Evolutionary conservation across 2,113 vertebrate species (phyloP).

Genomic region (Phoxinus phoxinus): DNA sequence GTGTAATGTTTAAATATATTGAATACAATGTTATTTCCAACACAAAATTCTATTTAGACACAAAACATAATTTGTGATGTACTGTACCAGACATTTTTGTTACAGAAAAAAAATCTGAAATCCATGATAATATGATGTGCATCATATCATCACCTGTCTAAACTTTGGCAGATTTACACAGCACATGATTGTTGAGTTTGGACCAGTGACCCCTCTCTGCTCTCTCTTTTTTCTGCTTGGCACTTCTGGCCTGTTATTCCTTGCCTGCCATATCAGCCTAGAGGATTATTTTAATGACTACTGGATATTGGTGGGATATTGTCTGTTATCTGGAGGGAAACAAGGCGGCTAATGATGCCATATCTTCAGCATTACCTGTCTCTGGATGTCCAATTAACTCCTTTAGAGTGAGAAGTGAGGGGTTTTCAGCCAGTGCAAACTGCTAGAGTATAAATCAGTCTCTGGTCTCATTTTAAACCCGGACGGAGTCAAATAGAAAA

Average conservation of each 20-base stretch:
- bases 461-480: constrained; percentile 36
- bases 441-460: constrained; percentile 53
- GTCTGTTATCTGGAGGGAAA: constrained; percentile 43
- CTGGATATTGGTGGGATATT: constrained; percentile 45
- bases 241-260: neutral
- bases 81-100: neutral
- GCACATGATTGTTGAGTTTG: neutral
- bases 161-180: neutral
- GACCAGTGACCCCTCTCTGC: constrained; percentile 17
- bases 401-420: constrained; percentile 21
- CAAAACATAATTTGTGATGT: neutral
- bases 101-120: neutral
- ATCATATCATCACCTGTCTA: neutral
- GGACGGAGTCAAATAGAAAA: constrained; percentile 40
- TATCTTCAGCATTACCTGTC: constrained; percentile 51
- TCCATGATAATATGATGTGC: neutral
- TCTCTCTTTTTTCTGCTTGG: neutral
- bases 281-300: constrained; percentile 50
- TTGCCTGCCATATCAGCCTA: constrained; percentile 10
- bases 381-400: constrained; percentile 54
- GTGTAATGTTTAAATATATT: neutral
- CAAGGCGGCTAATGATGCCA: constrained; percentile 47
- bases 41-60: neutral
- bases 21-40: neutral
- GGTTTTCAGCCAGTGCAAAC: constrained; percentile 18